Base-by-base conservation (phyloP, 2,113 vertebrate genomes). In the Calonectris borealis region DNA sequence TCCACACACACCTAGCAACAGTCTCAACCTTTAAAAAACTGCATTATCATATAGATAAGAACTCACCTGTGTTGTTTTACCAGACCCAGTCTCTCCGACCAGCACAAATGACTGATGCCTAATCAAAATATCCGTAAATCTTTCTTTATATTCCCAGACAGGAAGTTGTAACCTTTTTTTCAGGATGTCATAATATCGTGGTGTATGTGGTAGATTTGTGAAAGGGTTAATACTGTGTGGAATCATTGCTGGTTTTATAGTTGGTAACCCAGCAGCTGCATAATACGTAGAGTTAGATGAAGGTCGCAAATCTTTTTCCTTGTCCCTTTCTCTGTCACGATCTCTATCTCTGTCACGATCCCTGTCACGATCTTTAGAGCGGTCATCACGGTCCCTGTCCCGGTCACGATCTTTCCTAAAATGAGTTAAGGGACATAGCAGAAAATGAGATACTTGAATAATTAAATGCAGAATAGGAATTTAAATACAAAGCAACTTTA, bases 111-210 rank as follows among this genome's bases (percentile, higher is more conserved):
- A 99, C 97, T 99, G 99, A 97, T 99, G 98, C 55, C 98, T 98
- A 78, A 98, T 97, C 93, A 99, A 98, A 97, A 99, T 99, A 93
- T 99, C 98, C 4, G 98, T 99, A 97, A 99, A 99, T 61, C 98
- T 98, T 95, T 99, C 99, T 87, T 98, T 99, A 97, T 99, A 99
- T 95, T 99, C 99, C 99, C 99, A 99, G 52, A 99, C 99, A 26
- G 99, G 99, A 93, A 99, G 98, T 16, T 98, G 99, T 78, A 99
- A 98, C 26, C 99, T 98, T 92, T 99, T 99, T 97, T 99, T 99
- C 83, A 99, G 97, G 97, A 99, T 99, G 75, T 99, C 99, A 40
- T 99, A 98, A 84, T 99, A 99, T 65, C 99, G 99, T 26, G 99
- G 99, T 7, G 99, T 99, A 96, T 99, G 99, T 20, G 99, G 99